phyloP scores from a whole-genome alignment of 2,888 invertebrate species.

The Plemyria rubiginata region DNA sequence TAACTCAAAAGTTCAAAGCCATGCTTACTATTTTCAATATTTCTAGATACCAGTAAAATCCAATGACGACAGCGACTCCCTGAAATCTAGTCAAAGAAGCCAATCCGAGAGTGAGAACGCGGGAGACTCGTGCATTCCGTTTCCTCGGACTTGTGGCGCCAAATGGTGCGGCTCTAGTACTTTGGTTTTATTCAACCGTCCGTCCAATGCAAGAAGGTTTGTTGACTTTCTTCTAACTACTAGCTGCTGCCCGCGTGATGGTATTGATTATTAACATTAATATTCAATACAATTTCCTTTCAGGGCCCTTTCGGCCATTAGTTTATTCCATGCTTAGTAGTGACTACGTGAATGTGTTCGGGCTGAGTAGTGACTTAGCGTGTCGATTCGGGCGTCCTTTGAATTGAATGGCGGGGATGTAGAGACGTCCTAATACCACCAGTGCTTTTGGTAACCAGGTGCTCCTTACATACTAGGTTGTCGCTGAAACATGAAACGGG shows the following conservation, averaged over 20 bases:
- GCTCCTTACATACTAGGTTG: slow-evolving; percentile 51
- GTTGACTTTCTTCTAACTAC: not conserved
- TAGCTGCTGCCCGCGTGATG: too few relatives aligned
- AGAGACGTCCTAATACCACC: too few relatives aligned
- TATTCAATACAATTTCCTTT: too few relatives aligned
- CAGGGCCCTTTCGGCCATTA: too few relatives aligned
- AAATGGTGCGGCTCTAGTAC: slow-evolving; percentile 95
- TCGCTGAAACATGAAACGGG: slow-evolving; percentile 89
- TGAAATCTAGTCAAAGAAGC: slow-evolving; percentile 78
- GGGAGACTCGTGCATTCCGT: slow-evolving; percentile 94
- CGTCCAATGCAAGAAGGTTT: slow-evolving; percentile 86
- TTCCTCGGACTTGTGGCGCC: slow-evolving; percentile 96
- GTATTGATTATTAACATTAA: too few relatives aligned
- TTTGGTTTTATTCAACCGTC: slow-evolving; percentile 94
- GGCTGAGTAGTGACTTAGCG: too few relatives aligned
- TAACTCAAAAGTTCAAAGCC: too few relatives aligned
- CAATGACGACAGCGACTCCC: slow-evolving; percentile 79
- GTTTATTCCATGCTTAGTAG: too few relatives aligned
- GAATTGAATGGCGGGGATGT: not conserved
- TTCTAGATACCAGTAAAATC: slow-evolving; percentile 83
- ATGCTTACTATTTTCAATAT: not conserved
- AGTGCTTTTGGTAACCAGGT: too few relatives aligned
- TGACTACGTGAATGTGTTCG: too few relatives aligned
- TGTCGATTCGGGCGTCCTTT: not conserved
- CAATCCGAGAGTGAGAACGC: slow-evolving; percentile 81